These are phyloP conservation scores for Calliopum simillimum DNA, from an alignment of 2,888 invertebrate species.

Conservation along the genomic window DNA sequence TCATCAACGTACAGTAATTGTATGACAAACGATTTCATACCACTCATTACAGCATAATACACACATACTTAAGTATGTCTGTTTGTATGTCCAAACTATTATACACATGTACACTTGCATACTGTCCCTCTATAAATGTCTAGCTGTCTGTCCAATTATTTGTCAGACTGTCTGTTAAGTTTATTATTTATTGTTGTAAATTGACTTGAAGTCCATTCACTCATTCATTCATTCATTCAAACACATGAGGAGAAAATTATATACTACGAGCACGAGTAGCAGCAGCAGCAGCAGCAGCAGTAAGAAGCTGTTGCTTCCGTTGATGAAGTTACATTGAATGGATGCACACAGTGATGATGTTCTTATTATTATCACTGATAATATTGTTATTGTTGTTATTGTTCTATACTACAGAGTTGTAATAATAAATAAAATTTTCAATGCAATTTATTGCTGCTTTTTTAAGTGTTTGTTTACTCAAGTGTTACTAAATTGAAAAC, in stretches of 20 bases:
- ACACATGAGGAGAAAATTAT: too few species aligned
- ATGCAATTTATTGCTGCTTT: conserved; percentile 1
- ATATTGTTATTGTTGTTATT: conserved; percentile 8
- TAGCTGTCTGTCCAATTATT: conserved; percentile 8
- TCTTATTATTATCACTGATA: not conserved
- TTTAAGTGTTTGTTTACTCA: conserved; percentile 28
- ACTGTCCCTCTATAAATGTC: not conserved
- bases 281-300: not conserved
- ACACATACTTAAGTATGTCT: conserved; percentile 5
- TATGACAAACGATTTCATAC: not conserved
- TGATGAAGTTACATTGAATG: too few species aligned
- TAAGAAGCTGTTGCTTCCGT: too few species aligned
- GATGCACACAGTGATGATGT: not conserved
- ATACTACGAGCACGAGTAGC: not conserved
- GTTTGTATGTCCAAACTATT: conserved; percentile 1
- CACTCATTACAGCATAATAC: conserved; percentile 11
- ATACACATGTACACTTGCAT: too few species aligned
- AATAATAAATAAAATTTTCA: conserved; percentile 27
- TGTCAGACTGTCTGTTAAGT: not conserved
- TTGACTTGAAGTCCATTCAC: conserved; percentile 34
- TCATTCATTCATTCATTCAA: conserved; percentile 15
- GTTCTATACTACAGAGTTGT: not conserved
- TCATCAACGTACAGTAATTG: conserved; percentile 20
- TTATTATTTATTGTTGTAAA: conserved; percentile 30
- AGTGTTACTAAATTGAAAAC: conserved; percentile 20